Percentiles rank a stretch among this genome's conserved stretches.
These are phyloP conservation scores for Odontomachus brunneus DNA, from an alignment of 1,140 invertebrate genomes.

Conservation along the genomic window DNA sequence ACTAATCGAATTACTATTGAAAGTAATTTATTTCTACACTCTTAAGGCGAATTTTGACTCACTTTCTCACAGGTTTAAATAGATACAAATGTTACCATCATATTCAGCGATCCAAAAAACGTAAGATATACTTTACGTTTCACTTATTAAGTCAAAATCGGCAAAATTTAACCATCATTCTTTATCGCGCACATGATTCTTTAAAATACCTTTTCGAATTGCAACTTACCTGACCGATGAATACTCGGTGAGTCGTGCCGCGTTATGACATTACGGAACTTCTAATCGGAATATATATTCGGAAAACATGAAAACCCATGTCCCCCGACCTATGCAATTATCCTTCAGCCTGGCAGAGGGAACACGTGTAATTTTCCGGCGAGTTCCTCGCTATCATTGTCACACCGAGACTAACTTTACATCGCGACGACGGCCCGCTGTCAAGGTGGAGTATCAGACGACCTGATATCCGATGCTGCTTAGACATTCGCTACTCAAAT, in stretches of 20 bases:
- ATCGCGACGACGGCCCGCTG: constrained; percentile 31
- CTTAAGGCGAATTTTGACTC: too few species aligned
- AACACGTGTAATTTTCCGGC: constrained; percentile 50
- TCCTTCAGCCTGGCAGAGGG: background rate
- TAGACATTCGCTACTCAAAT: constrained; percentile 75
- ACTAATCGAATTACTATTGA: too few species aligned
- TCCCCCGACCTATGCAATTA: constrained; percentile 32
- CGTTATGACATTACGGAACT: constrained; percentile 8
- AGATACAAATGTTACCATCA: too few species aligned
- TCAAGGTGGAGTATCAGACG: constrained; percentile 47
- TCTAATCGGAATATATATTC: constrained; percentile 53
- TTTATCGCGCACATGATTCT: constrained; percentile 2
- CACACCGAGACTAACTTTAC: constrained; percentile 58
- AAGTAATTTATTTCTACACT: too few species aligned
- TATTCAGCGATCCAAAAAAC: too few species aligned
- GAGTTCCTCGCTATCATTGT: constrained; percentile 53
- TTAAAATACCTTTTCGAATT: background rate
- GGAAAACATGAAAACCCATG: constrained; percentile 42
- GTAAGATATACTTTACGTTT: too few species aligned
- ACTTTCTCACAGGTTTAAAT: too few species aligned
- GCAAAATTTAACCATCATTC: too few species aligned
- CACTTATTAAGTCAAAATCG: too few species aligned
- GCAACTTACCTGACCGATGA: constrained; percentile 11
- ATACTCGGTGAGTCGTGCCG: background rate
- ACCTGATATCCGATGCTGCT: constrained; percentile 65